phyloP scores from a whole-genome alignment of 2,888 invertebrate species.

The Prionchulus punctatus region DNA sequence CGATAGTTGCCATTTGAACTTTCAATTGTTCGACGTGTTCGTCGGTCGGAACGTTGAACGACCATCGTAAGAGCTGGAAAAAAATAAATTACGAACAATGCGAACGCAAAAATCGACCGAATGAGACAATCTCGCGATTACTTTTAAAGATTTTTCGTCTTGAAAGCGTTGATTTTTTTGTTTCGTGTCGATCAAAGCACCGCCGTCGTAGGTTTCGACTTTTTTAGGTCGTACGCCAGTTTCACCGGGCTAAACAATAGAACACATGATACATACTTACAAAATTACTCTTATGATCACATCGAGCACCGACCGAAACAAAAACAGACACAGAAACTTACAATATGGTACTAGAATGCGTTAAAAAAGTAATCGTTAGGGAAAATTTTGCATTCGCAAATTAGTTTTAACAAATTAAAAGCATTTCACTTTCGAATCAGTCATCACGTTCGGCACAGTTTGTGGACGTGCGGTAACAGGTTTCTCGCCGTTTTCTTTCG shows the following conservation, averaged over 20 bases:
- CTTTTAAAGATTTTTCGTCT: slow-evolving; percentile 80
- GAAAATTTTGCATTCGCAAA: too few species aligned
- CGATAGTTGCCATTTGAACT: slow-evolving; percentile 76
- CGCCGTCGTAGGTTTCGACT: slow-evolving; percentile 6
- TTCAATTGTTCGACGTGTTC: slow-evolving; percentile 82
- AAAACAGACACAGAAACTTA: too few species aligned
- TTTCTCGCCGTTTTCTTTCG: too few species aligned
- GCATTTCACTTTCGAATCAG: too few species aligned
- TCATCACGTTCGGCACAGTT: too few species aligned
- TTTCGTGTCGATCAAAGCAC: slow-evolving; percentile 36
- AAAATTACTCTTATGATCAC: slow-evolving; percentile 13
- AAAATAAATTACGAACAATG: slow-evolving; percentile 1
- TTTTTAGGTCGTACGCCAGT: slow-evolving; percentile 14
- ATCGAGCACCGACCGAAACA: background rate
- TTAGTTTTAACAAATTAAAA: too few species aligned
- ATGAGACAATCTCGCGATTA: slow-evolving; percentile 16
- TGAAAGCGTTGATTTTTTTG: slow-evolving; percentile 77
- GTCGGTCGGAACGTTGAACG: slow-evolving; percentile 74
- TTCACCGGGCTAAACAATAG: slow-evolving; percentile 15
- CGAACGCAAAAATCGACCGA: background rate
- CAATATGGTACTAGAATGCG: too few species aligned
- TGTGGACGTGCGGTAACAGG: too few species aligned
- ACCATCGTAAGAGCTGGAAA: slow-evolving; percentile 60
- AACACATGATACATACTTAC: slow-evolving; percentile 1
- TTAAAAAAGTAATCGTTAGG: too few species aligned